Evolutionary conservation across 1,140 invertebrate genomes (phyloP).

Genomic region (Sogatella furcifera): DNA sequence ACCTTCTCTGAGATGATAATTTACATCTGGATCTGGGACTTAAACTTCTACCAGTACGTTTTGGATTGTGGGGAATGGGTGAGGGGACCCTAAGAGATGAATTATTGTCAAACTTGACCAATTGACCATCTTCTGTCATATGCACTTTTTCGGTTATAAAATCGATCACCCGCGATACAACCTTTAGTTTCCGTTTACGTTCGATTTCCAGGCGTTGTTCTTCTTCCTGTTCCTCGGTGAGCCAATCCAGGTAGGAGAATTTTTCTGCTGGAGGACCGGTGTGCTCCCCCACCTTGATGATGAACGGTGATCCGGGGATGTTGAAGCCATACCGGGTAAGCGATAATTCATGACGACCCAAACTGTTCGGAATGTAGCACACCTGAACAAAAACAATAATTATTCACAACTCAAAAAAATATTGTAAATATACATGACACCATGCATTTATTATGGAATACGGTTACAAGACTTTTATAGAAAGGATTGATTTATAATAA

Average conservation of each 20-base stretch:
- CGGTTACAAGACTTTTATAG: too few species aligned
- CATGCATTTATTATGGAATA: too few species aligned
- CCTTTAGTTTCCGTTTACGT: constrained; percentile 35
- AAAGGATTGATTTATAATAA: too few species aligned
- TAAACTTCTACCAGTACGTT: constrained; percentile 4
- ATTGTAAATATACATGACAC: too few species aligned
- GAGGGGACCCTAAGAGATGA: neutral
- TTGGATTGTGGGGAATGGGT: neutral
- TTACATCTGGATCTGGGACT: neutral
- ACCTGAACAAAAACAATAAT: constrained; percentile 14
- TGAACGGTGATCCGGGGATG: constrained; percentile 37
- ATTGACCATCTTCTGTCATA: constrained; percentile 36
- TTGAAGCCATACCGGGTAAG: constrained; percentile 36
- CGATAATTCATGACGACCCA: constrained; percentile 37
- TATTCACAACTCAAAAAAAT: too few species aligned
- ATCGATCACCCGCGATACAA: constrained; percentile 38
- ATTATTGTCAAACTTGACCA: constrained; percentile 32
- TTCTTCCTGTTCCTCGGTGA: constrained; percentile 31
- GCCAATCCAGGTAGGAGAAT: constrained; percentile 5
- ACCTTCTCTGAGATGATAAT: neutral
- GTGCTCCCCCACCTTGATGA: constrained; percentile 33
- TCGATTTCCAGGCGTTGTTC: constrained; percentile 36
- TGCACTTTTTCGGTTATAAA: constrained; percentile 42
- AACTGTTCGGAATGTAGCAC: constrained; percentile 31
- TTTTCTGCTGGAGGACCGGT: constrained; percentile 23